phyloP scores from a whole-genome alignment of 1,140 invertebrate species.

The Drosophila pruinosa region DNA sequence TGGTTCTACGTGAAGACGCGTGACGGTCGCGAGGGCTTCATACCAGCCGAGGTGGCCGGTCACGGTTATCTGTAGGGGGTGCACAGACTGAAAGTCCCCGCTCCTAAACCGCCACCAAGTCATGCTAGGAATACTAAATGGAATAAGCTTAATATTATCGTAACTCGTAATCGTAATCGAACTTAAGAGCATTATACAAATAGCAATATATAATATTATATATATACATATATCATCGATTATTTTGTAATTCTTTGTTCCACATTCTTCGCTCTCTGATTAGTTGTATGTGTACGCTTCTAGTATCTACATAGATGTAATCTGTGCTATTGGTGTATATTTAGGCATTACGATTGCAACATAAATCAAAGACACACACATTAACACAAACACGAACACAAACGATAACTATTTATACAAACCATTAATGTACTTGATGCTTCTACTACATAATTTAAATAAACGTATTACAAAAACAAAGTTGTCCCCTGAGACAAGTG shows the following conservation, averaged over 20 bases:
- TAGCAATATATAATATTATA: too few relatives aligned
- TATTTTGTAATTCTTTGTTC: conserved; percentile 31
- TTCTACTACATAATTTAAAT: conserved; percentile 69
- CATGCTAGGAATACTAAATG: not conserved
- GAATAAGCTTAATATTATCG: conserved; percentile 13
- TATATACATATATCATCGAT: not conserved
- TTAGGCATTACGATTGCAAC: conserved; percentile 42
- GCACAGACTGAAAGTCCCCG: conserved; percentile 6
- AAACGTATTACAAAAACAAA: conserved; percentile 33
- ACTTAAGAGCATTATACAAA: not conserved
- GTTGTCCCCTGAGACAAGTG: not conserved
- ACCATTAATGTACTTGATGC: conserved; percentile 75
- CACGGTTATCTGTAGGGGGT: conserved; percentile 87
- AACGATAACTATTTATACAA: conserved; percentile 67
- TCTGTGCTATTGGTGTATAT: conserved; percentile 61
- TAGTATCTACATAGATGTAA: conserved; percentile 64
- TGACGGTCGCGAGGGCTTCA: conserved; percentile 89
- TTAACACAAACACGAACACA: conserved; percentile 1
- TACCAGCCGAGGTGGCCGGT: conserved; percentile 89
- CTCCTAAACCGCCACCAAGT: not conserved
- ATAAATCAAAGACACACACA: conserved; percentile 67
- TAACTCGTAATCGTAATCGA: not conserved
- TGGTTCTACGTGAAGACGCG: conserved; percentile 90
- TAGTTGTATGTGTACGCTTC: conserved; percentile 57
- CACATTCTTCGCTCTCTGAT: conserved; percentile 6